Evolutionary conservation across 1,140 invertebrate genomes (phyloP).

Genomic region (Ceratina japonica): DNA sequence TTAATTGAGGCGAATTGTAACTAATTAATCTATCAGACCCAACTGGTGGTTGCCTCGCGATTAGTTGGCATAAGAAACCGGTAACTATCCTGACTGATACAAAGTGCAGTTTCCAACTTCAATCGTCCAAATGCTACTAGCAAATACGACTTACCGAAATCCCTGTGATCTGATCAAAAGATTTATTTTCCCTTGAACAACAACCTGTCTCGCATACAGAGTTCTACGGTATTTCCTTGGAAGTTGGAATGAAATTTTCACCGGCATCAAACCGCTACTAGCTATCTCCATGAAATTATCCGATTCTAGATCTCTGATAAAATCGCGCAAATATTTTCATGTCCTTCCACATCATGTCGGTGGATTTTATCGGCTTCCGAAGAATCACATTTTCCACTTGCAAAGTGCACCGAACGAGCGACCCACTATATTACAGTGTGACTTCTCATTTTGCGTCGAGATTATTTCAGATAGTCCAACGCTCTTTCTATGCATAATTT

Average conservation of each 20-base stretch:
- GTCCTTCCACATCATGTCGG: neutral
- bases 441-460: neutral
- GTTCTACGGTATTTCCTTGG: too few relatives aligned
- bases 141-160: too few relatives aligned
- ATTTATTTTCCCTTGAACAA: too few relatives aligned
- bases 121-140: neutral
- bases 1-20: neutral
- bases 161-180: too few relatives aligned
- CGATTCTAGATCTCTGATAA: neutral
- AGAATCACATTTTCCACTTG: conserved; percentile 28
- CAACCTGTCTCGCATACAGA: too few relatives aligned
- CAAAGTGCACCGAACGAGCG: too few relatives aligned
- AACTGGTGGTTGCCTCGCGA: neutral
- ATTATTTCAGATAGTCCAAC: too few relatives aligned
- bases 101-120: conserved; percentile 1
- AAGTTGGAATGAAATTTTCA: too few relatives aligned
- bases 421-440: neutral
- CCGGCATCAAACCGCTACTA: neutral
- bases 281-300: neutral
- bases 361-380: conserved; percentile 14
- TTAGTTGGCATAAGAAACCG: neutral
- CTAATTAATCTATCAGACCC: neutral
- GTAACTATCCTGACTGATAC: conserved; percentile 6
- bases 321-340: conserved; percentile 31
- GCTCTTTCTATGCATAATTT: too few relatives aligned